Evolutionary conservation across 1,140 invertebrate species (phyloP).

Genomic region (Colletes gigas): DNA sequence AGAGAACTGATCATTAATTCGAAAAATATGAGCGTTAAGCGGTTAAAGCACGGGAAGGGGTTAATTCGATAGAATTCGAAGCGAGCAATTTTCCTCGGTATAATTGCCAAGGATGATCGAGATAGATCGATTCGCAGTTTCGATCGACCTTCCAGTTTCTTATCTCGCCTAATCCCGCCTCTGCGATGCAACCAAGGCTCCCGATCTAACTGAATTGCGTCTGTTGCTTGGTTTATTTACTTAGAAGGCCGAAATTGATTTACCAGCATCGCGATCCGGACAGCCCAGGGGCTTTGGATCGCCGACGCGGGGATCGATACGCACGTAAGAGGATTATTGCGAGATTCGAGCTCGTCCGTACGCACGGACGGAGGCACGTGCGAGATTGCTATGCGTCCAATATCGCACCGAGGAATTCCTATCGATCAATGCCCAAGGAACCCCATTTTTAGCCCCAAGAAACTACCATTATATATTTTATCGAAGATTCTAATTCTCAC

Average conservation of each 20-base stretch:
- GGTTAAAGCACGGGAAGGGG: too few species aligned
- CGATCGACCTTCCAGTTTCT: background rate
- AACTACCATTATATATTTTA: too few species aligned
- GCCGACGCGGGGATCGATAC: slow-evolving; percentile 24
- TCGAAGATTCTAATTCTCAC: too few species aligned
- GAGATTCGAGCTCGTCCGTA: slow-evolving; percentile 19
- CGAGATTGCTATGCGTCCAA: slow-evolving; percentile 36
- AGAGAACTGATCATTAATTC: too few species aligned
- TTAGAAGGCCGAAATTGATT: slow-evolving; percentile 43
- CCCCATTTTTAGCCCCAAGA: too few species aligned
- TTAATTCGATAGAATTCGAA: too few species aligned
- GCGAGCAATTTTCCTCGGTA: too few species aligned
- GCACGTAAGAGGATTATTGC: slow-evolving; percentile 25
- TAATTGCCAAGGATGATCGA: background rate
- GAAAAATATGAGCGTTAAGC: too few species aligned
- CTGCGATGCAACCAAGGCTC: background rate
- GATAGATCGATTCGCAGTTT: slow-evolving; percentile 10
- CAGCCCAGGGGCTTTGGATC: too few species aligned
- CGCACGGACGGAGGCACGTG: background rate
- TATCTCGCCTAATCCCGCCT: background rate
- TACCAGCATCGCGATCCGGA: background rate
- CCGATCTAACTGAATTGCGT: slow-evolving; percentile 32
- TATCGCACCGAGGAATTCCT: background rate
- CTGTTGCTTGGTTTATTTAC: slow-evolving; percentile 49
- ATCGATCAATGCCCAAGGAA: too few species aligned